Conservation (phyloP, 2,888 invertebrate genomes). For the Aspidiotus destructor region DNA sequence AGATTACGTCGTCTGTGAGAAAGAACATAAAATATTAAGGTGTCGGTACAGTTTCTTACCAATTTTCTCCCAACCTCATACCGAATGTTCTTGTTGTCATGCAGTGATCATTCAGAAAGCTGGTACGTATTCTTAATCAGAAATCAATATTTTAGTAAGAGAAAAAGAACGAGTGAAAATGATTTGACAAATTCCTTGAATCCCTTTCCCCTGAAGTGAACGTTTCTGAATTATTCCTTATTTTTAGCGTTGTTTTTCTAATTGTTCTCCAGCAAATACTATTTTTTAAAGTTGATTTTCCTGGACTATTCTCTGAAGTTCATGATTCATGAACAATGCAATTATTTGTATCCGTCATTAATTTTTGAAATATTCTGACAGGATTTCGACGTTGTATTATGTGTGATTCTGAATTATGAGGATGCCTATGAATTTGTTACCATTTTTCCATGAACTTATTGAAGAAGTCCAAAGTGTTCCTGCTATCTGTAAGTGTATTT, state of each 20-base stretch:
- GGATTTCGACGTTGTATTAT: background rate
- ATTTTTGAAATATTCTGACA: background rate
- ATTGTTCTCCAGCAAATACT: too few relatives aligned
- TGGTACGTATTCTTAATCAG: too few relatives aligned
- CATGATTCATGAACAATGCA: background rate
- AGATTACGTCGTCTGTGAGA: conserved; percentile 21
- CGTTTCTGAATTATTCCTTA: background rate
- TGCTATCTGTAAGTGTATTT: too few relatives aligned
- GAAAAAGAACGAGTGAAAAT: too few relatives aligned
- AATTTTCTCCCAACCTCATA: conserved; percentile 7
- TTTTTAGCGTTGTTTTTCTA: too few relatives aligned
- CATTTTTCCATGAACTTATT: too few relatives aligned
- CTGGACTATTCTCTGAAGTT: too few relatives aligned
- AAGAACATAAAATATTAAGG: conserved; percentile 22
- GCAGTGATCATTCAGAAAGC: background rate
- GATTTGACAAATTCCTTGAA: too few relatives aligned
- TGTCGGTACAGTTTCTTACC: conserved; percentile 25
- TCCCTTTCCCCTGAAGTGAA: background rate
- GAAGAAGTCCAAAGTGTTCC: too few relatives aligned
- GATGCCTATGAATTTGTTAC: too few relatives aligned
- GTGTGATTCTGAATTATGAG: background rate
- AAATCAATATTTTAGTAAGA: too few relatives aligned
- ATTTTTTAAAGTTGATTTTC: too few relatives aligned
- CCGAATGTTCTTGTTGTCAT: conserved; percentile 19
- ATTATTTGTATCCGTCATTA: background rate